Evolutionary conservation across 2,888 invertebrate genomes (phyloP).

Genomic region (Cyclophora punctaria): DNA sequence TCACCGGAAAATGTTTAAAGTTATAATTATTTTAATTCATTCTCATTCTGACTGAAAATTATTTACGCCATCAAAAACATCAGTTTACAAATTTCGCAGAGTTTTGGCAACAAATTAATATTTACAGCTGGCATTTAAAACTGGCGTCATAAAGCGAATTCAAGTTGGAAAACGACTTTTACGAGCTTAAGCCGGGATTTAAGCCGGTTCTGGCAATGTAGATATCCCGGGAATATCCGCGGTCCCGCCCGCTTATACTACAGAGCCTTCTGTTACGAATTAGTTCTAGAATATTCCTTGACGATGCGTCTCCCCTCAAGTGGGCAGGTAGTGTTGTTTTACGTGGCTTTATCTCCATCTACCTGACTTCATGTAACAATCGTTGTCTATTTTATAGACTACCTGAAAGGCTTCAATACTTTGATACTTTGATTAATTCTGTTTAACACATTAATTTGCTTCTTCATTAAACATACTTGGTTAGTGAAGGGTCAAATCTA

Average conservation of each 20-base stretch:
- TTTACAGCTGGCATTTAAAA: constrained; percentile 27
- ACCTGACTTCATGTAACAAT: too few species aligned
- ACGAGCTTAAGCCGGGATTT: constrained; percentile 24
- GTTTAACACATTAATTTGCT: too few species aligned
- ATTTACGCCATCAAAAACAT: constrained; percentile 20
- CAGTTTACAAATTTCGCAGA: constrained; percentile 20
- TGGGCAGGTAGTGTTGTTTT: too few species aligned
- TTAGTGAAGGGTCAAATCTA: too few species aligned
- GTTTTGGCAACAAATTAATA: constrained; percentile 28
- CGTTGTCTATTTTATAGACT: too few species aligned
- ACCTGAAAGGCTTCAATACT: too few species aligned
- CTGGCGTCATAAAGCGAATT: constrained; percentile 20
- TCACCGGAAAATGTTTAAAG: constrained; percentile 7
- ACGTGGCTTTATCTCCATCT: too few species aligned
- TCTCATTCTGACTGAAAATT: constrained; percentile 12
- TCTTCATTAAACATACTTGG: too few species aligned
- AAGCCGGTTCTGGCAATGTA: constrained; percentile 8
- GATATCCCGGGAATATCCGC: neutral
- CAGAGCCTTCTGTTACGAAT: neutral
- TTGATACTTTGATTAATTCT: too few species aligned
- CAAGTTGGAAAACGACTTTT: constrained; percentile 22
- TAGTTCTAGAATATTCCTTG: too few species aligned
- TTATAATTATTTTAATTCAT: constrained; percentile 21
- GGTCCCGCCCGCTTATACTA: constrained; percentile 4
- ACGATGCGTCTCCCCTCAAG: too few species aligned